Conservation (phyloP, 2,888 invertebrate species). For the Melanostoma mellinum region DNA sequence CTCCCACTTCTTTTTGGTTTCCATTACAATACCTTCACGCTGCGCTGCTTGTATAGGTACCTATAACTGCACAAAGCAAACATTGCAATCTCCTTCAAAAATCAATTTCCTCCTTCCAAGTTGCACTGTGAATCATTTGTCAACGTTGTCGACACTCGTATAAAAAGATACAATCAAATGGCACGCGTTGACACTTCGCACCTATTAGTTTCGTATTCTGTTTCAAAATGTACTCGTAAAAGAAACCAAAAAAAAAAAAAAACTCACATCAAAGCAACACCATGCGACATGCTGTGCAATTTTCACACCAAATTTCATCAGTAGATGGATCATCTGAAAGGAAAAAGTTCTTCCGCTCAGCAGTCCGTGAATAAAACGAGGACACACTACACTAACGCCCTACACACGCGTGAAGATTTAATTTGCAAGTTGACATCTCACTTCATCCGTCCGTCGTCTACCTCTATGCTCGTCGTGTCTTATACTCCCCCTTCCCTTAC, state of each 20-base stretch:
- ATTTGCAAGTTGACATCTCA: constrained; percentile 63
- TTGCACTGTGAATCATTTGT: constrained; percentile 47
- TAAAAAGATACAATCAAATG: constrained; percentile 47
- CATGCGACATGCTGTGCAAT: constrained; percentile 34
- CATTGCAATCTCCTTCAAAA: constrained; percentile 36
- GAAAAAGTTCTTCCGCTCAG: constrained; percentile 17
- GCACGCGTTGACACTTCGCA: constrained; percentile 54
- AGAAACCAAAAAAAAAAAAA: constrained; percentile 12
- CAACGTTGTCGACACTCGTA: constrained; percentile 31
- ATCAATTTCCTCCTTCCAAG: constrained; percentile 47
- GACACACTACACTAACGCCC: constrained; percentile 36
- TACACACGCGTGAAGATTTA: constrained; percentile 54
- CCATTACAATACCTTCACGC: too few species aligned
- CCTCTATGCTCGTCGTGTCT: not conserved
- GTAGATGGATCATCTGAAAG: not conserved
- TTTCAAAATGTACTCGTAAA: not conserved
- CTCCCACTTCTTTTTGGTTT: too few species aligned
- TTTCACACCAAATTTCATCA: constrained; percentile 15
- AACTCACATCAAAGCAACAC: constrained; percentile 46
- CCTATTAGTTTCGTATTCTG: constrained; percentile 54
- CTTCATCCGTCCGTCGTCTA: constrained; percentile 43
- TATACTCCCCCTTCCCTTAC: too few species aligned
- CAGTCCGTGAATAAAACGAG: constrained; percentile 14
- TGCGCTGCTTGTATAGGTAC: too few species aligned
- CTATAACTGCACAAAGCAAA: not conserved